These are phyloP conservation scores for Agonopterix heracliana DNA, from an alignment of 2,888 invertebrate species.

Conservation along the genomic window DNA sequence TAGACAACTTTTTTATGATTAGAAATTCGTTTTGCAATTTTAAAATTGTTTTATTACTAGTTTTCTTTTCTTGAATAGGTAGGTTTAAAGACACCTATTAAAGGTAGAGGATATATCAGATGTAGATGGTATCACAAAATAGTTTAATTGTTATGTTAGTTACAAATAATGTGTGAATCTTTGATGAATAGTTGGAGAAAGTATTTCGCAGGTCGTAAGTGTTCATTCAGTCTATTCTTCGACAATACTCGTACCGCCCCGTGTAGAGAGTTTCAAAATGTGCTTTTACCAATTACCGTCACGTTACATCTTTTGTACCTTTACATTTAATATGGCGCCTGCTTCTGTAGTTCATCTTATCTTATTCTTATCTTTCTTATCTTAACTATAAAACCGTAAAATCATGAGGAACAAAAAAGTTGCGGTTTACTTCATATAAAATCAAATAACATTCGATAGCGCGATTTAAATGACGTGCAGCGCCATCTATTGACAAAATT, in stretches of 20 bases:
- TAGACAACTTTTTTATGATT: constrained; percentile 3
- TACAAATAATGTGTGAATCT: constrained; percentile 26
- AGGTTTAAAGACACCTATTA: no score
- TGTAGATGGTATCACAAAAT: constrained; percentile 15
- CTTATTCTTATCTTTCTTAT: no score
- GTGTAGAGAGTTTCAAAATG: constrained; percentile 13
- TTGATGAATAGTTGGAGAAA: constrained; percentile 36
- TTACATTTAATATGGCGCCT: neutral
- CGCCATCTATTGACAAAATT: no score
- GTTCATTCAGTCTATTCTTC: constrained; percentile 17
- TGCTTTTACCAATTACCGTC: constrained; percentile 10
- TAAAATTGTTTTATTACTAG: neutral
- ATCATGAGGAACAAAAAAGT: no score
- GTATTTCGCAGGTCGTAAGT: constrained; percentile 21
- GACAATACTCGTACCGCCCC: neutral
- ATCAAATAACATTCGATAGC: no score
- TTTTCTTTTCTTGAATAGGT: neutral
- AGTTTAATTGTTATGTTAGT: constrained; percentile 23
- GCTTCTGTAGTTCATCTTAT: no score
- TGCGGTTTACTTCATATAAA: no score
- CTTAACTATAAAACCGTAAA: no score
- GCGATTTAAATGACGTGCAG: no score
- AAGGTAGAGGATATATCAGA: neutral
- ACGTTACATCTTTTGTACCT: constrained; percentile 1
- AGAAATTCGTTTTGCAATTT: neutral